Base-by-base conservation (phyloP, 2,113 vertebrate species). In the Callorhinus ursinus region DNA sequence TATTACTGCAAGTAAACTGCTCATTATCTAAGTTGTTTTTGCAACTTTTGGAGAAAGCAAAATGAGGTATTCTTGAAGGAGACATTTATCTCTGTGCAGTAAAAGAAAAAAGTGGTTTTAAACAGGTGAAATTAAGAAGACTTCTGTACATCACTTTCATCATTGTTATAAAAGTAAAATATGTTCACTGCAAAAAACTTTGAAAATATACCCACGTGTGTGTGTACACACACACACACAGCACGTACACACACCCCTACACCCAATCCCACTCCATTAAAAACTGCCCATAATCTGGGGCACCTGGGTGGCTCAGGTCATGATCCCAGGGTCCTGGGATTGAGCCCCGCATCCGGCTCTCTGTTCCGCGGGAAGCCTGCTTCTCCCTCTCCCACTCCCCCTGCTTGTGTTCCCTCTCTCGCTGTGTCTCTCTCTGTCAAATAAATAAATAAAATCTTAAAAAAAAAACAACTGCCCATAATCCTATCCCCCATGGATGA, bases 1-100 rank as follows among this genome's bases (percentile, higher is more conserved):
- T 95, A 93, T 97, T 88, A 57, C 82, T 92, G 74, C 80, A 98
- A 81, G 83, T 92, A 96, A 96, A 87, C 61, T 92, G 65, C 87
- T 98, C 79, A 92, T 95, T 96, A 84, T 96, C 72, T 87, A 86
- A 92, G 88, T 16, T 93, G 67, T 80, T 98, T 91, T 81, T 83
- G 53, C 28, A 96, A 94, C 85, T 94, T 97, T 91, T 94, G 33
- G 88, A 95, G 80, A 96, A 81, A 89, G 74, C n/a, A 76, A 95
- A 82, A 72, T 59, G 86, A 96, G 33, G 22, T 83, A 87, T 91
- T 96, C 82, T 93, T 91, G 74, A 94, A 97, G 90, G 63, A 97
- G 77, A 93, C 31, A 74, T 90, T 97, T 96, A 71, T 46, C 65
- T 18, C 69, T 71, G 24, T 72, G 16, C 42, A 61, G 31, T 91